These are phyloP conservation scores for Dasysyrphus tricinctus DNA, from an alignment of 2,888 invertebrate species.

Conservation along the genomic window DNA sequence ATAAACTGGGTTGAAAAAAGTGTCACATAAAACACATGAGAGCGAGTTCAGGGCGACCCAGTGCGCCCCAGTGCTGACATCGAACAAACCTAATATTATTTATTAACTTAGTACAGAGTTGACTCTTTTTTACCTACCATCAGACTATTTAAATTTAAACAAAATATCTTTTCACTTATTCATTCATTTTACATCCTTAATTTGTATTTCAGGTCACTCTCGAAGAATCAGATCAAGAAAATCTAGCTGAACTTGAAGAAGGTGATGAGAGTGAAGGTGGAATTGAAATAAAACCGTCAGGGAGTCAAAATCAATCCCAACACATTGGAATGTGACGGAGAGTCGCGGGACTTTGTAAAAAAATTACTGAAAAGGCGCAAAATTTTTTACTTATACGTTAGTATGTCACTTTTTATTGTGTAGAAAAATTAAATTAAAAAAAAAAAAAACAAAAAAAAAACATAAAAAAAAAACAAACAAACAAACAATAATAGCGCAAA, in stretches of 20 bases:
- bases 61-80: no score
- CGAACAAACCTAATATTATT: no score
- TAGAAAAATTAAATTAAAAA: constrained; percentile 75
- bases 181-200: neutral
- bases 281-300: constrained; percentile 82
- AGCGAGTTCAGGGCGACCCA: no score
- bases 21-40: no score
- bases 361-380: constrained; percentile 94
- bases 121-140: no score
- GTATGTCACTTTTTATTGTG: constrained; percentile 76
- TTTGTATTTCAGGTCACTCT: constrained; percentile 87
- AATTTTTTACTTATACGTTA: constrained; percentile 95
- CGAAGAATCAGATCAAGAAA: constrained; percentile 87
- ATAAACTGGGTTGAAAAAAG: no score
- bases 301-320: constrained; percentile 85
- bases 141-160: no score
- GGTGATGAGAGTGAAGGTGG: constrained; percentile 82
- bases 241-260: constrained; percentile 88
- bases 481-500: constrained; percentile 69
- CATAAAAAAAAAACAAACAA: constrained; percentile 77
- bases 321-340: constrained; percentile 95
- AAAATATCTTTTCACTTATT: no score
- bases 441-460: constrained; percentile 76
- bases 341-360: constrained; percentile 94
- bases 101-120: no score